Evolutionary conservation across 2,888 invertebrate species (phyloP).

Genomic region (Amiota mariae): DNA sequence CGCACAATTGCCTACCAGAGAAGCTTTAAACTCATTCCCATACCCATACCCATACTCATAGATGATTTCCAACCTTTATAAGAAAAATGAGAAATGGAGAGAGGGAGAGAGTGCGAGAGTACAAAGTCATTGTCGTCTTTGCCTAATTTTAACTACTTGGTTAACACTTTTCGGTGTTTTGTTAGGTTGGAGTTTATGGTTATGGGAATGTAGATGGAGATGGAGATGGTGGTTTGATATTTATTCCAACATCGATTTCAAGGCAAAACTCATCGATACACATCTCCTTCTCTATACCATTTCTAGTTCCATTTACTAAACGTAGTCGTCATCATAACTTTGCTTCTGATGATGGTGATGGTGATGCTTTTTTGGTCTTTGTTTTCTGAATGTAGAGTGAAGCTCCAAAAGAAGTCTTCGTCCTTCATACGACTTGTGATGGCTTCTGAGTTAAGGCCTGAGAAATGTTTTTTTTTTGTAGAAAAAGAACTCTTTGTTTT

Average conservation of each 20-base stretch:
- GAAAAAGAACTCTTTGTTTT: constrained; percentile 22
- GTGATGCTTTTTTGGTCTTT: too few relatives aligned
- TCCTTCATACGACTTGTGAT: too few relatives aligned
- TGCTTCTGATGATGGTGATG: too few relatives aligned
- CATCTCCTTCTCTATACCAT: background rate
- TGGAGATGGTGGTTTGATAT: constrained; percentile 29
- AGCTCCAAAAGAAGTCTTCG: too few relatives aligned
- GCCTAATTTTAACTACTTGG: constrained; percentile 64
- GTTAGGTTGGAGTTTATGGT: background rate
- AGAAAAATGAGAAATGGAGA: background rate
- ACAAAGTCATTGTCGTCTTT: constrained; percentile 21
- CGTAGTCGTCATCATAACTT: background rate
- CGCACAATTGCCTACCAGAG: background rate
- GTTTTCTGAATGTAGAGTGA: too few relatives aligned
- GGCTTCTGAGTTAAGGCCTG: background rate
- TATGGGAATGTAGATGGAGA: background rate
- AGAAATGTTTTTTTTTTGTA: too few relatives aligned
- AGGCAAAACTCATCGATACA: constrained; percentile 15
- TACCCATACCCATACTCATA: too few relatives aligned
- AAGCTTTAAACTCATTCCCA: too few relatives aligned
- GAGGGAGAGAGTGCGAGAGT: too few relatives aligned
- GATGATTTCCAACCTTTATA: too few relatives aligned
- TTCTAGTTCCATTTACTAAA: too few relatives aligned
- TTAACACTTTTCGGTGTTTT: constrained; percentile 53
- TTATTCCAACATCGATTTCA: constrained; percentile 9